Evolutionary conservation across 64 coral and sea anemone species (phyloP), one percentile per base, ranked within the genome.

Genomic region (Pocillopora damicornis): DNA sequence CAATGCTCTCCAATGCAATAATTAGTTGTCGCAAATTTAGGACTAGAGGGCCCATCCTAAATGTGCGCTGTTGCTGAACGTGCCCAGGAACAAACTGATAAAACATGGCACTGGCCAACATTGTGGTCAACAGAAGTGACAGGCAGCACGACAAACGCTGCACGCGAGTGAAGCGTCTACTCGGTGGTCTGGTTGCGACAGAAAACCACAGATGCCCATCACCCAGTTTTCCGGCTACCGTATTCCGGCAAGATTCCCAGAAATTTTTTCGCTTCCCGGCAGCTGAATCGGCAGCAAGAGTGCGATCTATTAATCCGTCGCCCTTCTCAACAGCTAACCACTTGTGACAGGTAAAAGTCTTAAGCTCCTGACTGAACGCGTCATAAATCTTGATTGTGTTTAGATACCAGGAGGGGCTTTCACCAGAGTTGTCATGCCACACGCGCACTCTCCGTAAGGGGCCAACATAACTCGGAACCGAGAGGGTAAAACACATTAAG

Each of bases 251-350:
- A 11, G 89, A 61, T 63, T 37, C 79, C 79, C 63, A 63, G 36
- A 63, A 81, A 23, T 35, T 63, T 34, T 63, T 61, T 81, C 60
- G 26, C 17, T 63, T 81, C 30, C 36, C 59, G 25, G 35, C 59
- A 81, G 11, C 11, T 1, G 26, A 7, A 5, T 38, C 79, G 5
- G 79, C 62, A 22, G 26, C 36, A 15, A 83, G 69, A 10, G 88
- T 83, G 11, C 79, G 68, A 60, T 90, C 79, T 11, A 90, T 72
- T 20, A 90, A 73, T 60, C 89, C 89, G 37, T 71, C 72, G 10
- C 79, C 89, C 58, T 84, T 90, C 58, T 90, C 89, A 22, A 90
- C 89, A 13, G 89, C 89, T 7, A 90, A 60, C 89, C 89, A 90
- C 20, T 30, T 80, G n/a, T 84, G 60, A n/a, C 80, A 90, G n/a